A percentile compares a stretch with the other conserved stretches of the same genome.
These are phyloP conservation scores for Heliopora coerulea DNA, from an alignment of 92 coral and sea anemone species.

Conservation along the genomic window DNA sequence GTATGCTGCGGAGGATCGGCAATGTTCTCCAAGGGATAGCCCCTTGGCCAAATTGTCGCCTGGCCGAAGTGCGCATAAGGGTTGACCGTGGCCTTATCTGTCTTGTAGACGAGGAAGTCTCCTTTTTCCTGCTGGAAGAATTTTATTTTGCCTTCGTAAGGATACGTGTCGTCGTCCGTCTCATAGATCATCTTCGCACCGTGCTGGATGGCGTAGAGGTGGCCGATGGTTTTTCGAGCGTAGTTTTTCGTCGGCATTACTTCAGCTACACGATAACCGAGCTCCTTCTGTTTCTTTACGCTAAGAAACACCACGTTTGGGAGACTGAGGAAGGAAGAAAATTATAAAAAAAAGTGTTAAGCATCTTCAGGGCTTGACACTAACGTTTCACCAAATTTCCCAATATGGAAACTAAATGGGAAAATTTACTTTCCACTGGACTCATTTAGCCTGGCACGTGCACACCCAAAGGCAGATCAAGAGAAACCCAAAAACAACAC, in stretches of 20 bases:
- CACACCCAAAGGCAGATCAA: no score
- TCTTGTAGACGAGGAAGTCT: slow-evolving; percentile 72
- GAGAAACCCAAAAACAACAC: no score
- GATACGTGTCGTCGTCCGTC: slow-evolving; percentile 95
- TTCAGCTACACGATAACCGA: slow-evolving; percentile 78
- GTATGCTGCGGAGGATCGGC: slow-evolving; percentile 33
- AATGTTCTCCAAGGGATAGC: slow-evolving; percentile 36
- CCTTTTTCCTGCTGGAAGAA: slow-evolving; percentile 72
- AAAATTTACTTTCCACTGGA: no score
- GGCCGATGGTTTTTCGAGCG: slow-evolving; percentile 92
- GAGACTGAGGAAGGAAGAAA: slow-evolving; percentile 49
- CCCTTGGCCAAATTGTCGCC: slow-evolving; percentile 44
- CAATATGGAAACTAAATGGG: no score
- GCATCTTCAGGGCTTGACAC: no score
- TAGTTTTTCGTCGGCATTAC: slow-evolving; percentile 80
- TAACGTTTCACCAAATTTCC: no score
- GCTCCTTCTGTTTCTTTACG: slow-evolving; percentile 67
- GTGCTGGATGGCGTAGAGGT: slow-evolving; percentile 94
- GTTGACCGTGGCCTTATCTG: slow-evolving; percentile 62
- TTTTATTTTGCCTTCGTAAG: slow-evolving; percentile 68
- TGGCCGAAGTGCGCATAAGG: slow-evolving; percentile 94
- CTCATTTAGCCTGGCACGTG: no score
- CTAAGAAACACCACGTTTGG: slow-evolving; percentile 81
- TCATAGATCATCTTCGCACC: slow-evolving; percentile 94
- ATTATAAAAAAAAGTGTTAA: not conserved